Base-by-base conservation (phyloP, 2,797 vertebrate species). In the Pagetopsis macropterus region DNA sequence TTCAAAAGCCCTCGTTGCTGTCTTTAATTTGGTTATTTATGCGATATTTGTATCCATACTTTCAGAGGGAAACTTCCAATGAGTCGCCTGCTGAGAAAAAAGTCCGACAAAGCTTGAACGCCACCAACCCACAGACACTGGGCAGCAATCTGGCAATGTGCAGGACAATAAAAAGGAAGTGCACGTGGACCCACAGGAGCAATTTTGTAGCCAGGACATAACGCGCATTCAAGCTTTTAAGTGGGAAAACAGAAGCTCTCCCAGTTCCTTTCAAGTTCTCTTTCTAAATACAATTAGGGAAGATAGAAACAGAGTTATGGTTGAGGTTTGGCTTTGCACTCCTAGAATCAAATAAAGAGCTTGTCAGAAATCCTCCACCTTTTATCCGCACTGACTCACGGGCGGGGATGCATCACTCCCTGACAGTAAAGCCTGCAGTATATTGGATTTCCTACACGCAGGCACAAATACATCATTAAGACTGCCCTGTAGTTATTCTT, bases 381-480 rank as follows among this genome's bases (percentile, higher is more conserved):
- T 86, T 80, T 58, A 79, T 79, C 65, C 4, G 43, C 50, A 64
- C 76, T 76, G 75, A 83, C 61, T 89, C 85, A 80, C 2, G 54
- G 70, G 51, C 66, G 72, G 85, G 70, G 89, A 87, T 72, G 88
- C 79, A 78, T 87, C 75, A 65, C 67, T 87, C 79, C 65, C 76
- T 85, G 83, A 90, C 91, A 78, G 88, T 88, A 91, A 90, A 83
- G 75, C 83, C 78, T 72, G 79, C 72, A 82, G 86, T 67, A 78
- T 85, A 91, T 91, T 88, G 85, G 81, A 89, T 93, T 91, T 91
- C 89, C 84, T 82, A 76, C 57, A 51, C 82, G 84, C 87, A 90
- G 89, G 85, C 93, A 93, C 83, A 86, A 89, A 92, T 87, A 87
- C 87, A 89, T 88, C 84, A 89, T 87, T 72, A 89, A 85, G 91